A percentile compares a stretch with the other conserved stretches of the same genome.
Conservation (phyloP, 2,888 invertebrate genomes). For the Callyntrura guangdongensis region DNA sequence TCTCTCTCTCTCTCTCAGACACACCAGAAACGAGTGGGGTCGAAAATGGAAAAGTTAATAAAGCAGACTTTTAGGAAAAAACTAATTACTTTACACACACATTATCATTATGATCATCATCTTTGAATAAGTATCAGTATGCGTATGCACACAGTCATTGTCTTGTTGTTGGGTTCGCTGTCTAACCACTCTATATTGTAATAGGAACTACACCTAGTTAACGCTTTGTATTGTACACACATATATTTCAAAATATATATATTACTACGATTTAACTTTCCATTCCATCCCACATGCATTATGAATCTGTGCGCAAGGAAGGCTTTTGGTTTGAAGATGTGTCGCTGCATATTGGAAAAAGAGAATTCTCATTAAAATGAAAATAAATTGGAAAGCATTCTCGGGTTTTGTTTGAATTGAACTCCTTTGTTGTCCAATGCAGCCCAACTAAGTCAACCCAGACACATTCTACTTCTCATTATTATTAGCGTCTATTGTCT, state of each 20-base stretch:
- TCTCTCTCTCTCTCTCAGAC: no score
- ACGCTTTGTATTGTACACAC: neutral
- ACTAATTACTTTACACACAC: slow-evolving; percentile 73
- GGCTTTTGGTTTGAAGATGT: neutral
- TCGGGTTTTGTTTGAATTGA: slow-evolving; percentile 65
- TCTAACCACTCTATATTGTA: neutral
- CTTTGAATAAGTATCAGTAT: slow-evolving; percentile 17
- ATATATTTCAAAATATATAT: slow-evolving; percentile 10
- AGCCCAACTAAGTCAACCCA: slow-evolving; percentile 10
- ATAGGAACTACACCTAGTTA: neutral
- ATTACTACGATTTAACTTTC: neutral
- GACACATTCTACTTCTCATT: slow-evolving; percentile 19
- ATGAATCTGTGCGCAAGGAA: neutral
- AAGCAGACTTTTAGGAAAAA: slow-evolving; percentile 66
- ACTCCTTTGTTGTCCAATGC: slow-evolving; percentile 55
- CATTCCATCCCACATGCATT: neutral
- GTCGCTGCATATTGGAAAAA: slow-evolving; percentile 60
- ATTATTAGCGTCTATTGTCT: neutral
- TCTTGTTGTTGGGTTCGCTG: neutral
- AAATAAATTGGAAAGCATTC: slow-evolving; percentile 67
- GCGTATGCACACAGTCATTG: slow-evolving; percentile 12
- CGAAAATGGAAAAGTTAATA: slow-evolving; percentile 74
- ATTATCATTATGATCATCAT: slow-evolving; percentile 46
- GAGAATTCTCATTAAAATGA: slow-evolving; percentile 71
- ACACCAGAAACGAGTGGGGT: slow-evolving; percentile 55